Conservation (phyloP, 2,797 vertebrate genomes). For the Halcyon chelicuti region DNA sequence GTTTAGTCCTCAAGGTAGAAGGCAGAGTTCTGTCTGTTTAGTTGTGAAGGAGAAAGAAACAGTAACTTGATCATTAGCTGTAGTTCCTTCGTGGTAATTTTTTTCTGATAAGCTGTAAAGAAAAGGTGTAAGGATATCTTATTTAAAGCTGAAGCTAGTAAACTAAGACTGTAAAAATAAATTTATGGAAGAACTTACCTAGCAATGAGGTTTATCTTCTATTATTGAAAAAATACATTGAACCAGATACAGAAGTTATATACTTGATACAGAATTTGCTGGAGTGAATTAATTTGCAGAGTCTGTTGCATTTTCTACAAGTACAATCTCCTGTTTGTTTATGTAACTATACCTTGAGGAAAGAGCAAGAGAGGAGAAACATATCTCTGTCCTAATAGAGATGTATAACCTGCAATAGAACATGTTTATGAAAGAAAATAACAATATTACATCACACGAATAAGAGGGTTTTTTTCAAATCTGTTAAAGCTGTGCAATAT, state of each 20-base stretch:
- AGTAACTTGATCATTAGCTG: neutral
- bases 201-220: neutral
- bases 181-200: neutral
- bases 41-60: neutral
- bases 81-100: neutral
- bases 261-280: neutral
- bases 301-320: neutral
- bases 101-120: neutral
- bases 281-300: neutral
- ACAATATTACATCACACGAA: neutral
- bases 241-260: neutral
- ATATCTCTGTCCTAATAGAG: neutral
- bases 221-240: neutral
- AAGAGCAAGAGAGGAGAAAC: neutral
- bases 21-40: neutral
- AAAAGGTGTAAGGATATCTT: neutral
- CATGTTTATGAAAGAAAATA: neutral
- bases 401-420: neutral
- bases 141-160: neutral
- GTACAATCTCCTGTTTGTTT: rapidly evolving
- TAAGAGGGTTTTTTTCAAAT: rapidly evolving
- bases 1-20: neutral
- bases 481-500: neutral
- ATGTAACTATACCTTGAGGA: neutral
- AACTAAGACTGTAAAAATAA: neutral